These are phyloP conservation scores for Polydrusus tereticollis DNA, from an alignment of 2,888 invertebrate species.

Conservation along the genomic window DNA sequence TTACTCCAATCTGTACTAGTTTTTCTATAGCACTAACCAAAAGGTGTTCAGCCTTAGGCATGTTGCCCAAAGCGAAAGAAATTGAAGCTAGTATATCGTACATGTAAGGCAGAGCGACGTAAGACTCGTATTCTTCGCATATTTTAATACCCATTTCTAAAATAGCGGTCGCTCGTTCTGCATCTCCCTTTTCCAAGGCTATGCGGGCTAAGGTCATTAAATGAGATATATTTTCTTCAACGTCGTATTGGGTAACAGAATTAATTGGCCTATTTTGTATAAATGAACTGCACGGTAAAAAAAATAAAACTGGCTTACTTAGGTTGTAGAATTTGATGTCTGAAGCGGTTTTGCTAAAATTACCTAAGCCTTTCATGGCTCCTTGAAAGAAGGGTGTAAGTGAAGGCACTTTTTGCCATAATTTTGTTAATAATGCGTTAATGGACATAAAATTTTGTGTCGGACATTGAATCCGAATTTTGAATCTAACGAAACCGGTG, in stretches of 20 bases:
- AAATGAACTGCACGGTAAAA: slow-evolving; percentile 27
- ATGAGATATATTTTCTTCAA: slow-evolving; percentile 64
- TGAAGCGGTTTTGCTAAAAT: slow-evolving; percentile 6
- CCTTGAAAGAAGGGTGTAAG: slow-evolving; percentile 5
- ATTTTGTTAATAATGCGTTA: slow-evolving; percentile 26
- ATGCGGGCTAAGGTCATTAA: slow-evolving; percentile 62
- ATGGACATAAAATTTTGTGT: slow-evolving; percentile 45
- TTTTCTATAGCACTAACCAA: slow-evolving; percentile 65
- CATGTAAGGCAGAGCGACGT: slow-evolving; percentile 63
- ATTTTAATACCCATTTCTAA: slow-evolving; percentile 65
- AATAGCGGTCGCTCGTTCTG: slow-evolving; percentile 64
- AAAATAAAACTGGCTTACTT: slow-evolving; percentile 33
- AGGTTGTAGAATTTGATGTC: slow-evolving; percentile 11
- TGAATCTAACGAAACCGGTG: background rate
- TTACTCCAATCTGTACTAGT: slow-evolving; percentile 60
- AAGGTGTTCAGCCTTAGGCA: slow-evolving; percentile 64
- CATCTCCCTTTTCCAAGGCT: slow-evolving; percentile 63
- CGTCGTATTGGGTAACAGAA: slow-evolving; percentile 53
- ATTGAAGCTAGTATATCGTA: slow-evolving; percentile 67
- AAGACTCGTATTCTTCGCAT: slow-evolving; percentile 64
- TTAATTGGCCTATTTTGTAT: slow-evolving; percentile 17
- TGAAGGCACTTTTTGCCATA: slow-evolving; percentile 36
- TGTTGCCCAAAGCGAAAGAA: slow-evolving; percentile 64
- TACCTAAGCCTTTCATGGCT: slow-evolving; percentile 8
- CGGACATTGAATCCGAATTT: slow-evolving; percentile 26